These are phyloP conservation scores for Noctua fimbriata DNA, from an alignment of 2,888 invertebrate species.

Conservation along the genomic window DNA sequence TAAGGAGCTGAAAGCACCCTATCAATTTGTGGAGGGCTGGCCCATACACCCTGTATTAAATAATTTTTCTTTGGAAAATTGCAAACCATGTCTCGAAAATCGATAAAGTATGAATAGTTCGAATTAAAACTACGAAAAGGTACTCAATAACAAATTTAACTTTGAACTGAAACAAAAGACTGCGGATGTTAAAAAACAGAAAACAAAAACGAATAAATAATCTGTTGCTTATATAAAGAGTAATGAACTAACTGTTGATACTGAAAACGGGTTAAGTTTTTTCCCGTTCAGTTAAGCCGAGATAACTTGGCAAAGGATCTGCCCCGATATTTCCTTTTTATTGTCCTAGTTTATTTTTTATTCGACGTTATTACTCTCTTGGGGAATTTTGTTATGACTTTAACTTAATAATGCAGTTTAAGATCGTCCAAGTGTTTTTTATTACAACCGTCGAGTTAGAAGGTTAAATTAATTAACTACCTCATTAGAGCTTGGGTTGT, in stretches of 20 bases:
- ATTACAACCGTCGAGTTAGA: constrained; percentile 5
- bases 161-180: background rate
- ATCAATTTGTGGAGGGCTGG: no score
- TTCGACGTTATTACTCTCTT: constrained; percentile 48
- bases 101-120: background rate
- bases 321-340: constrained; percentile 59
- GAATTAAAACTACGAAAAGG: background rate
- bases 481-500: constrained; percentile 13
- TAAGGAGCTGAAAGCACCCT: no score
- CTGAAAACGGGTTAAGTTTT: constrained; percentile 29
- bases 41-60: no score
- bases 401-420: constrained; percentile 49
- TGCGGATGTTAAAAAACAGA: background rate
- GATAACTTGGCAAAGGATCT: constrained; percentile 39
- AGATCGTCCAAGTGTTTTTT: constrained; percentile 15
- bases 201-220: constrained; percentile 14
- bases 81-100: constrained; percentile 3
- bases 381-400: constrained; percentile 48
- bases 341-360: constrained; percentile 57
- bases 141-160: background rate
- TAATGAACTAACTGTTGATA: constrained; percentile 39
- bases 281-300: constrained; percentile 5
- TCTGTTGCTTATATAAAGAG: constrained; percentile 10
- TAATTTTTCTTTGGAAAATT: background rate
- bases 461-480: constrained; percentile 16